Base-by-base conservation (phyloP, 2,888 invertebrate species). In the Phlogophora meticulosa region DNA sequence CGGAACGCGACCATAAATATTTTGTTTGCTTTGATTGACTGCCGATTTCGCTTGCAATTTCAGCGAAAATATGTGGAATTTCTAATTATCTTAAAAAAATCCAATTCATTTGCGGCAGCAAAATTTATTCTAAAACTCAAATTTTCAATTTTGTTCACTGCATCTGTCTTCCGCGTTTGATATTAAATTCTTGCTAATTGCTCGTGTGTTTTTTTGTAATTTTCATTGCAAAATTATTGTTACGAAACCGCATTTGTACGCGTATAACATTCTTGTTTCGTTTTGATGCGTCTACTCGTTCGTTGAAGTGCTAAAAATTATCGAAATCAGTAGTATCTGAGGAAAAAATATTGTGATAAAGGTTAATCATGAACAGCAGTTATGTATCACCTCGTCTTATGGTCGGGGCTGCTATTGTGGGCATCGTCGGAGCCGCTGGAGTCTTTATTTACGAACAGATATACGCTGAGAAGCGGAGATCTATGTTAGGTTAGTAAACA, bases 381-480 rank as follows among this genome's bases (percentile, higher is more conserved):
- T 87, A 90, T 42, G 76, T 94, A 0, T 90, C 92, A 1, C 88
- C 94, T 7, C 92, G 94, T 36, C 81, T 92, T 52, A 87, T 96
- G 88, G 87, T 93, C 60, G 95, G 96, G 9, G 96, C 96, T 0
- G 96, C 96, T 22, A 90, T 96, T 0, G 94, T 95, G 0, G 96
- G 96, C 5, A 89, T 96, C 0, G 94, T 96, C 1, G 94, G 95
- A 2, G 96, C 96, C 1, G 95, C 95, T 40, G 95, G 96, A 2
- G 90, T 95, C 65, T 95, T 94, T 81, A 92, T 96, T 59, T 94
- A 95, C 65, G 95, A 95, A 82, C 95, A 95, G 74, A 87, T 95
- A 0, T 94, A 95, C 66, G 95, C 93, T 22, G 95, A 95, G 78
- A 95, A 94, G 76, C 81, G 93, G 38, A 87, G 95, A 81, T 84